Percentiles rank a stretch among this genome's conserved stretches.
Conservation (phyloP, 2,797 vertebrate species). For the Tenualosa thibaudeaui region DNA sequence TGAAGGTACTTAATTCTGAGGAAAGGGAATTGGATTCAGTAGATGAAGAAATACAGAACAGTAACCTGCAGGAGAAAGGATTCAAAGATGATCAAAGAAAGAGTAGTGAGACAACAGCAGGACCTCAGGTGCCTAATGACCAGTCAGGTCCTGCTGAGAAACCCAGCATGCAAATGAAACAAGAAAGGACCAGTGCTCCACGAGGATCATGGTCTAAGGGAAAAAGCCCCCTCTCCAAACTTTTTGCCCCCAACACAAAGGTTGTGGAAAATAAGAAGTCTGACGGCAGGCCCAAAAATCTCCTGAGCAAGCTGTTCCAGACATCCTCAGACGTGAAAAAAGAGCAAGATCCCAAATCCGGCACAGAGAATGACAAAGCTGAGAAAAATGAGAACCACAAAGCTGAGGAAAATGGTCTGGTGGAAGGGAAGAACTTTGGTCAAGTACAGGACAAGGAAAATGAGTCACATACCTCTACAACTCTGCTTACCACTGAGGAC, state of each 20-base stretch:
- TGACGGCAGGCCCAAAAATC: constrained; percentile 63
- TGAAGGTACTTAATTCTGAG: background rate
- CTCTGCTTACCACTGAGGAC: background rate
- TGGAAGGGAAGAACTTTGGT: background rate
- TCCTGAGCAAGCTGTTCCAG: constrained; percentile 68
- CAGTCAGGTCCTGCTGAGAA: constrained; percentile 51
- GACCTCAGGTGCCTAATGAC: background rate
- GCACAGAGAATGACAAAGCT: constrained; percentile 21
- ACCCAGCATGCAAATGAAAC: constrained; percentile 53
- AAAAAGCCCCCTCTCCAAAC: constrained; percentile 71
- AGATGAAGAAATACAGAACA: background rate
- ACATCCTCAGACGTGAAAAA: constrained; percentile 57
- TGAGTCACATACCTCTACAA: background rate
- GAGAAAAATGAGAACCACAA: constrained; percentile 15
- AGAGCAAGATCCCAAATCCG: constrained; percentile 28
- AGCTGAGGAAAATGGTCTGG: background rate
- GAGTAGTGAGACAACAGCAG: background rate
- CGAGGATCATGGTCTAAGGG: constrained; percentile 73
- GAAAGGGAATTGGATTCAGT: background rate
- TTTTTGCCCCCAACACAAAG: constrained; percentile 67
- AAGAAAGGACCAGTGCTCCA: constrained; percentile 59
- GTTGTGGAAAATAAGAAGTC: constrained; percentile 62
- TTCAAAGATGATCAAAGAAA: background rate
- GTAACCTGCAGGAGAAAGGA: background rate
- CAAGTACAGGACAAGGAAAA: background rate